These are phyloP conservation scores for Myanophis thanlyinensis DNA, from an alignment of 2,113 vertebrate species.

Conservation along the genomic window DNA sequence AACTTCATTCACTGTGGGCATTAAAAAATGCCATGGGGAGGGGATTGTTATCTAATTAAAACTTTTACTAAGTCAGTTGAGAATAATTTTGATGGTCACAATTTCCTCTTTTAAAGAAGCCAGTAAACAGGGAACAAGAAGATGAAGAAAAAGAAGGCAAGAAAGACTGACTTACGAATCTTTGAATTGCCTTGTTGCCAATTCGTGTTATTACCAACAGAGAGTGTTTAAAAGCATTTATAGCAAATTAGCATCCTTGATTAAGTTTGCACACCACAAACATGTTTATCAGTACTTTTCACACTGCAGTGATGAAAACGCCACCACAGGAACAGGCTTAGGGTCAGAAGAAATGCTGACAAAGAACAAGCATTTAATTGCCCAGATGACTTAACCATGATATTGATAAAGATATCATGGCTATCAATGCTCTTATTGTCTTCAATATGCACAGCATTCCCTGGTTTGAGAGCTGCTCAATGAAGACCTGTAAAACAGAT, in stretches of 20 bases:
- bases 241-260: constrained; percentile 45
- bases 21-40: constrained; percentile 33
- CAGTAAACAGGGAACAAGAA: constrained; percentile 26
- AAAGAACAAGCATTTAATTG: constrained; percentile 53
- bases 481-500: constrained; percentile 14
- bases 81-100: not conserved
- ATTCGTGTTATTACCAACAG: constrained; percentile 51
- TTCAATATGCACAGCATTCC: constrained; percentile 14
- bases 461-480: constrained; percentile 38
- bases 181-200: constrained; percentile 45
- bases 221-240: constrained; percentile 55
- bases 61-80: constrained; percentile 10
- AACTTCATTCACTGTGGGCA: constrained; percentile 26
- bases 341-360: constrained; percentile 52
- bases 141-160: constrained; percentile 30
- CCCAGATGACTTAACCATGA: constrained; percentile 15
- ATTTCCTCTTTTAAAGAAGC: not conserved
- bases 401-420: constrained; percentile 42
- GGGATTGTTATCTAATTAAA: constrained; percentile 10
- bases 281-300: constrained; percentile 53
- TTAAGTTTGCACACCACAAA: constrained; percentile 33
- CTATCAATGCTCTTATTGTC: not conserved
- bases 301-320: constrained; percentile 37
- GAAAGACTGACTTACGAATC: constrained; percentile 31
- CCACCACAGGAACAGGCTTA: constrained; percentile 28